Evolutionary conservation across 2,113 vertebrate species (phyloP).

Genomic region (Rhinolophus sinicus): DNA sequence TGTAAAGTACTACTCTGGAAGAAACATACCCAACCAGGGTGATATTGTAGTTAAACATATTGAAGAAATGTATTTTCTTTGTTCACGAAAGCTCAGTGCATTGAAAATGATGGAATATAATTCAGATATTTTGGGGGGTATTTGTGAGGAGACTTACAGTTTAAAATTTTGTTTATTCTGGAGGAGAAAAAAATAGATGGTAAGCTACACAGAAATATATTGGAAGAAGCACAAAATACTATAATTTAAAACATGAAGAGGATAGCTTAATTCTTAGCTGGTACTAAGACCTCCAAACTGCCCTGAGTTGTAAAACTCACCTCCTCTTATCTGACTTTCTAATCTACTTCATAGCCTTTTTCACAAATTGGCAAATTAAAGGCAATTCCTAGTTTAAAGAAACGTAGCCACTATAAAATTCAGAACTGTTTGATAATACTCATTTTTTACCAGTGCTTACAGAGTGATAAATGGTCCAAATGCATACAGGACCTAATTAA

Average conservation of each 20-base stretch:
- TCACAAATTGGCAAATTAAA: slow-evolving; percentile 22
- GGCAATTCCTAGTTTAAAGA: neutral
- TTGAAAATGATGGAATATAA: neutral
- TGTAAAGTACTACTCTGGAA: neutral
- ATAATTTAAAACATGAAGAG: neutral
- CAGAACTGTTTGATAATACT: neutral
- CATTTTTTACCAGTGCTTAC: neutral
- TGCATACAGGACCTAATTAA: neutral
- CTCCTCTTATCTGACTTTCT: neutral
- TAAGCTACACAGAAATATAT: neutral
- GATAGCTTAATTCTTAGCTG: neutral
- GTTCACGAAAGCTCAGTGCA: neutral
- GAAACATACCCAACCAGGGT: neutral
- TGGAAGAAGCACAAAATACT: neutral
- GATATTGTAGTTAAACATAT: neutral
- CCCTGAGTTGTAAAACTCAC: neutral
- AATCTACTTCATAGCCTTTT: neutral
- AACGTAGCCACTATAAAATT: neutral
- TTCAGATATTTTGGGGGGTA: neutral
- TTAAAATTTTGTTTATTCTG: neutral
- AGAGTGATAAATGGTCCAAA: neutral
- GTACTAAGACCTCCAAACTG: neutral
- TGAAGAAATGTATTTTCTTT: neutral
- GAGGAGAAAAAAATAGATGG: neutral
- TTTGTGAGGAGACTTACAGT: neutral